Evolutionary conservation across 2,888 invertebrate genomes (phyloP).

Genomic region (Stegana nigrithorax): DNA sequence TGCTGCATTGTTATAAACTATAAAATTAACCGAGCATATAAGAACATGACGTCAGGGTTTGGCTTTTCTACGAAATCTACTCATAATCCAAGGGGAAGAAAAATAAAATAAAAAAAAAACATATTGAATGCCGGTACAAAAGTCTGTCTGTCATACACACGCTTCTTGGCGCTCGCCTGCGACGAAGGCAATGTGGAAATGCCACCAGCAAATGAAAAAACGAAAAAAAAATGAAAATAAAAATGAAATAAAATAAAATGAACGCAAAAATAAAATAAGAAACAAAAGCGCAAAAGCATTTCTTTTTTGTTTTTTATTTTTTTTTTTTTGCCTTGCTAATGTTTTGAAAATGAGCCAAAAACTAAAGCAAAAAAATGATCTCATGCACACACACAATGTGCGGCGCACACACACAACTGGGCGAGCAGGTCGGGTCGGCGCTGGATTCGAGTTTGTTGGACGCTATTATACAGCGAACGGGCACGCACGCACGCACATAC

Average conservation of each 20-base stretch:
- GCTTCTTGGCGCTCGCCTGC: too few relatives aligned
- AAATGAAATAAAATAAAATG: too few relatives aligned
- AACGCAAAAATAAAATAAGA: conserved; percentile 38
- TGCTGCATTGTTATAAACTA: too few relatives aligned
- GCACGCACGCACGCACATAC: conserved; percentile 4
- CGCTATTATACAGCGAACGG: not conserved
- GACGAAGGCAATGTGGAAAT: not conserved
- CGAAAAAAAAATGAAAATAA: not conserved
- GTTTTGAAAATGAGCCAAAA: conserved; percentile 45
- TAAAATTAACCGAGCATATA: not conserved
- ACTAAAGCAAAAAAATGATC: conserved; percentile 47
- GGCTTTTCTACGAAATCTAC: not conserved
- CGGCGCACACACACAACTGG: not conserved
- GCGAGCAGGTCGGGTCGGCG: not conserved
- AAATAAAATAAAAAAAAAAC: not conserved
- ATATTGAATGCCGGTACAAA: not conserved
- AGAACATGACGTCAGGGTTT: conserved; percentile 54
- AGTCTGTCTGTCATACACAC: too few relatives aligned
- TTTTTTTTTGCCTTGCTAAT: conserved; percentile 4
- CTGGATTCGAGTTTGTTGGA: not conserved
- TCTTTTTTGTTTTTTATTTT: not conserved
- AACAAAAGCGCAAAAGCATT: not conserved
- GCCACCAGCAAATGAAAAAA: not conserved
- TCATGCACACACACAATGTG: conserved; percentile 45
- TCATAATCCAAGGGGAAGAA: not conserved